Evolutionary conservation across 2,888 invertebrate species (phyloP), one percentile per base, ranked within the genome.

Genomic region (Griposia aprilina): DNA sequence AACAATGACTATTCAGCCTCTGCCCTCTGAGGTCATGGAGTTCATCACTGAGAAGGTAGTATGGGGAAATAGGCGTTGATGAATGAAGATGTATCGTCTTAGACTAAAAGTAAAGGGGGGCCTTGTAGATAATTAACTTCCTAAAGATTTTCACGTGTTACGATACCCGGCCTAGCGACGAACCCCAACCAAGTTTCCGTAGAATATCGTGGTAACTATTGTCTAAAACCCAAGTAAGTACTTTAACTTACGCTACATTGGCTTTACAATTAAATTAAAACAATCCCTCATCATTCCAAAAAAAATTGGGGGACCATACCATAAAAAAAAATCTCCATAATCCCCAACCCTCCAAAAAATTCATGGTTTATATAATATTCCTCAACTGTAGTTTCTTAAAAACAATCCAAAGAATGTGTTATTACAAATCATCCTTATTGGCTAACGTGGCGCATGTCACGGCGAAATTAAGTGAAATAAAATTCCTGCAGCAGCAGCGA

Each of bases 1-100:
- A 84, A 88, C 87, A 88, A 88, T 88, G 80, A 81, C 81, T 88
- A 82, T 88, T 84, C 88, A 88, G 80, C 82, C 80, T 81, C 63
- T 77, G 76, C 88, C 85, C 87, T 88, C 86, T 59, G 86, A 88
- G 88, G 84, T 88, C 88, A 75, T 70, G 52, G 87, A 87, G 88
- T 87, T 88, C 88, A 88, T 83, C 41, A 80, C 77, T 50, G 62
- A 62, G 69, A 74, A 80, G 66, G 63, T 52, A 78, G 57, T 77
- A 81, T 76, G 78, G 62, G 30, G 71, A 84, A 78, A 84, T 75
- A 65, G 66, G 62, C 60, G n/a, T 83, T 80, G 73, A 80, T 74
- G 41, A 81, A 84, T 84, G 70, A 83, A 83, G 79, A 82, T 26
- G 67, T 72, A 81, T 81, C 77, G 71, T 50, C 76, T 76, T 57